Evolutionary conservation across 2,797 vertebrate genomes (phyloP), one percentile per base, ranked within the genome.

Genomic region (Champsocephalus gunnari): DNA sequence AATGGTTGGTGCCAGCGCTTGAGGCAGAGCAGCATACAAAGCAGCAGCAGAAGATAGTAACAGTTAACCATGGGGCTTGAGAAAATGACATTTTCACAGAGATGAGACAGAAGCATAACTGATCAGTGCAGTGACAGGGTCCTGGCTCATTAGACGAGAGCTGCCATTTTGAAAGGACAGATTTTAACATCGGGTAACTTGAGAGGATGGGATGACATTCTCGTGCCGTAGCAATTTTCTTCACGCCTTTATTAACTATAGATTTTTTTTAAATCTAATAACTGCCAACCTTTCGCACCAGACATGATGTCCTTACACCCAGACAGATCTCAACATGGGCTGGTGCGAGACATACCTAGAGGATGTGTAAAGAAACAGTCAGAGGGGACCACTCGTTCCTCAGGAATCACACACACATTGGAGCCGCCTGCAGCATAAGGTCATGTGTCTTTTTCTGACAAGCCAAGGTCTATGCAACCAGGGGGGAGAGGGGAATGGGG

Each of bases 131-230:
- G 71, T 28, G 63, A 77, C 5, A 74, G 48, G 49, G 45, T 71
- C 71, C 53, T 2, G 62, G 62, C 77, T 88, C 67, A 85, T 90
- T 82, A 88, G 65, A 72, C 4, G 5, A 60, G 74, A 81, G 74
- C 68, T 88, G 82, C 87, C 85, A 90, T 86, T 90, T 89, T 88
- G 70, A 87, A 88, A 88, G 73, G 82, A 92, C 81, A 87, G 34
- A 63, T 71, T 84, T 87, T 66, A 80, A 81, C 65, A 65, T 13
- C 17, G 68, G 75, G 65, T 66, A 76, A 66, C 62, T 72, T 64
- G 48, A 79, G 74, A 50, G 65, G 66, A 54, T 12, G 41, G 34
- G 21, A 58, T 78, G 77, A 67, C 80, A 81, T 84, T 87, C 66
- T 72, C 53, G 1, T 17, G 8, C 56, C 43, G 56, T 69, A 24